phyloP scores from a whole-genome alignment of 2,113 vertebrate species.

The Monopterus albus region DNA sequence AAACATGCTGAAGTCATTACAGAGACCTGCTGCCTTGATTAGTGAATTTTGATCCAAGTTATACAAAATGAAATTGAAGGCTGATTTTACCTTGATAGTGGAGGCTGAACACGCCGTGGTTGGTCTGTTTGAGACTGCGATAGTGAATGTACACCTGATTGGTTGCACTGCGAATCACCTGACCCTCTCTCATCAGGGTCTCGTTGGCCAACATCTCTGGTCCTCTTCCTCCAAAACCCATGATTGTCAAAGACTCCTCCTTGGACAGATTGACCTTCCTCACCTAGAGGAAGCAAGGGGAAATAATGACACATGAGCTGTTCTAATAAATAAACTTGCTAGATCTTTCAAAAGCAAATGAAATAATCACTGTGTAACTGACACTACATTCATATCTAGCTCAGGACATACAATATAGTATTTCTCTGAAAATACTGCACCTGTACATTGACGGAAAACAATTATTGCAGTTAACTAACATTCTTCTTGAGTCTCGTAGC shows the following conservation, averaged over 20 bases:
- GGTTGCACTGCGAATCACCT: slow-evolving; percentile 92
- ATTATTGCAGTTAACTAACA: no score
- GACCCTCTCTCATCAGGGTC: slow-evolving; percentile 89
- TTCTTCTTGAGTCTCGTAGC: no score
- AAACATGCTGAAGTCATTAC: no score
- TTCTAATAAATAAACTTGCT: background rate
- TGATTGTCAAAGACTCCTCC: slow-evolving; percentile 88
- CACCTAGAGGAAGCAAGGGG: slow-evolving; percentile 78
- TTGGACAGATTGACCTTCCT: slow-evolving; percentile 89
- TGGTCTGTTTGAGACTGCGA: slow-evolving; percentile 84
- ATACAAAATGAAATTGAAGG: no score
- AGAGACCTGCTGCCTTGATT: no score
- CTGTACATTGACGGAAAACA: no score
- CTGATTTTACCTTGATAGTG: slow-evolving; percentile 94
- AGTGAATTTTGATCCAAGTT: no score
- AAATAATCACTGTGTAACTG: slow-evolving; percentile 8
- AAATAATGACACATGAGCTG: background rate
- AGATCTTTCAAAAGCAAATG: no score
- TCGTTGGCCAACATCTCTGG: slow-evolving; percentile 89
- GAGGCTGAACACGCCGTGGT: slow-evolving; percentile 88
- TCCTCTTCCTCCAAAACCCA: slow-evolving; percentile 83
- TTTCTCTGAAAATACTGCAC: background rate
- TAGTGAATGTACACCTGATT: slow-evolving; percentile 91
- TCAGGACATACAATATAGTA: background rate
- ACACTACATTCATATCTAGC: background rate